A percentile compares a stretch with the other conserved stretches of the same genome.
Conservation (phyloP, 2,113 vertebrate species). For the Neomonachus schauinslandi region DNA sequence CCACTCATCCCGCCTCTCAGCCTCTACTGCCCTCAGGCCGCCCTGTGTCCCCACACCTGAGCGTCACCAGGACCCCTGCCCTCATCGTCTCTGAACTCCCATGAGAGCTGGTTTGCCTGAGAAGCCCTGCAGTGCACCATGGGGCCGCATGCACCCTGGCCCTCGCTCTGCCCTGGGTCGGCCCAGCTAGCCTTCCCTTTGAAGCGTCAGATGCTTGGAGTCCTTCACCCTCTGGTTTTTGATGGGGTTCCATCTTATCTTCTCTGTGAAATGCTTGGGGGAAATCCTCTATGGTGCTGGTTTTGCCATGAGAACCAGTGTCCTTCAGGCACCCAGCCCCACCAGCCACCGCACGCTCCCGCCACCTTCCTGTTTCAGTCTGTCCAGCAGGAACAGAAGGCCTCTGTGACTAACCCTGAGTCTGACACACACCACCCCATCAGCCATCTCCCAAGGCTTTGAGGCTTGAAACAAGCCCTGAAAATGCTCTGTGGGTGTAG, state of each 20-base stretch:
- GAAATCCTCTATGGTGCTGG: too few species aligned
- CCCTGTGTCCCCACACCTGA: neutral
- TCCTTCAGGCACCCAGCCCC: neutral
- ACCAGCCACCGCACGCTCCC: neutral
- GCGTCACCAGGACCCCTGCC: neutral
- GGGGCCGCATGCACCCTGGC: neutral
- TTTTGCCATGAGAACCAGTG: fast-evolving
- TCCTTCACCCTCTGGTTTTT: too few species aligned
- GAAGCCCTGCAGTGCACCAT: neutral
- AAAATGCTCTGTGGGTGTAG: neutral
- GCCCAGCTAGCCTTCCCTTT: neutral
- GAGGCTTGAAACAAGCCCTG: neutral
- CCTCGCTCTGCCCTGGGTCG: neutral
- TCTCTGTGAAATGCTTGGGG: neutral
- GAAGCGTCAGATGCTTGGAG: neutral
- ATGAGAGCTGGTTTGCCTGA: neutral
- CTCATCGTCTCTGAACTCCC: neutral
- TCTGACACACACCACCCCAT: too few species aligned
- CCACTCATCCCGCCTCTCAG: neutral
- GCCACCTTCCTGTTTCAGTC: neutral
- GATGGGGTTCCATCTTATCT: neutral
- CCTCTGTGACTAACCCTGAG: neutral
- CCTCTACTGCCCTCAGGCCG: neutral
- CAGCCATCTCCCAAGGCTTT: neutral
- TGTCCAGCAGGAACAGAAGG: neutral